Percentiles rank a stretch among this genome's conserved stretches.
Evolutionary conservation across 2,797 vertebrate species (phyloP).

Genomic region (Lepus oiostolus): DNA sequence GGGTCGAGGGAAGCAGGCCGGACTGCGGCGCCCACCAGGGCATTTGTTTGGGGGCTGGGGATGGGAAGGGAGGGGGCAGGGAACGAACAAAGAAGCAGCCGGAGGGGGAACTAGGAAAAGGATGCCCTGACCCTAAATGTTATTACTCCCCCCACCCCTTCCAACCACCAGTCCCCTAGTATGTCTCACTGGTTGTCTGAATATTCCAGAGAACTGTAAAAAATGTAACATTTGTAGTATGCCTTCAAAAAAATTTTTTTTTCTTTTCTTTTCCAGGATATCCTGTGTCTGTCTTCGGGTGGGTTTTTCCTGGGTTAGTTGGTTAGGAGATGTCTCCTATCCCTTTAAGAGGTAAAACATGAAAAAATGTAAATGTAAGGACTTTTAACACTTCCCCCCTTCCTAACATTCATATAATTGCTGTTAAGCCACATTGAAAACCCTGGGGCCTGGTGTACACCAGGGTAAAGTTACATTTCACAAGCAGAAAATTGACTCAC

Average conservation of each 20-base stretch:
- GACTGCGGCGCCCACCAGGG: neutral
- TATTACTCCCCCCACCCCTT: neutral
- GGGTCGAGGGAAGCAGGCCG: neutral
- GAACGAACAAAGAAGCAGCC: conserved; percentile 67
- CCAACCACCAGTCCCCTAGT: neutral
- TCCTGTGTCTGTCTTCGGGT: conserved; percentile 73
- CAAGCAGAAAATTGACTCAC: conserved; percentile 88
- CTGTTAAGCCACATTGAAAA: conserved; percentile 89
- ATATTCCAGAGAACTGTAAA: conserved; percentile 75
- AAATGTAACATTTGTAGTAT: conserved; percentile 55
- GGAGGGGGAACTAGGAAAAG: neutral
- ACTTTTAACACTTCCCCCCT: conserved; percentile 83
- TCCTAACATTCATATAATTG: conserved; percentile 89
- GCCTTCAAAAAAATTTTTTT: conserved; percentile 60
- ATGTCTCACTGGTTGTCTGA: conserved; percentile 65
- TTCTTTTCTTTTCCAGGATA: conserved; percentile 76
- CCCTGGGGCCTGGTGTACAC: conserved; percentile 87
- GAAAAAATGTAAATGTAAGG: conserved; percentile 85
- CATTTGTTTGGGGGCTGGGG: neutral
- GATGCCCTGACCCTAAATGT: conserved; percentile 42
- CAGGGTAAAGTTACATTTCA: conserved; percentile 88
- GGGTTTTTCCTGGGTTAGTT: conserved; percentile 41
- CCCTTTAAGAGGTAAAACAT: conserved; percentile 84
- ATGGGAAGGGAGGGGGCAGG: neutral
- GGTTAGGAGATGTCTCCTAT: conserved; percentile 76